Conservation (phyloP, 2,797 vertebrate genomes). For the Thunnus albacares region DNA sequence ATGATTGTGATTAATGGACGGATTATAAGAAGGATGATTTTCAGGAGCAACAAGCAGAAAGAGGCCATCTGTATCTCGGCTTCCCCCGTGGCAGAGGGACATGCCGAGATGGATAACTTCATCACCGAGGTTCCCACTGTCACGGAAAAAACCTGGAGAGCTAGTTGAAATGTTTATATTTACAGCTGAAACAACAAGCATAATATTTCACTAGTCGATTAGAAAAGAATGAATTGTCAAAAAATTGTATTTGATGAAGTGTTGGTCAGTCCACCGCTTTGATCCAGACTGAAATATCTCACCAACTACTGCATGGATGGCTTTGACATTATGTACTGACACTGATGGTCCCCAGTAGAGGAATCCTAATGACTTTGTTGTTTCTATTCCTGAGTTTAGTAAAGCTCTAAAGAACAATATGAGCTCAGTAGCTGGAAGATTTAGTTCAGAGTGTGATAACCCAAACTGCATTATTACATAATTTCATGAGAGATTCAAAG, state of each 20-base stretch:
- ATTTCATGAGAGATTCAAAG: neutral
- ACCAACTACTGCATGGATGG: neutral
- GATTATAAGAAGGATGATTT: constrained; percentile 68
- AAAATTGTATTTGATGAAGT: neutral
- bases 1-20: constrained; percentile 75
- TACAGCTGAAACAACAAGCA: neutral
- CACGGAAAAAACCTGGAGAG: constrained; percentile 16
- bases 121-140: constrained; percentile 47
- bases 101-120: constrained; percentile 51
- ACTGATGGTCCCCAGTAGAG: neutral
- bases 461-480: neutral
- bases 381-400: no score
- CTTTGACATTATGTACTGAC: neutral
- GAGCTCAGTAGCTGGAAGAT: neutral
- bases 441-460: constrained; percentile 9
- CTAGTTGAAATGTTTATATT: constrained; percentile 19
- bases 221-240: no score
- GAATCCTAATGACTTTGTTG: neutral
- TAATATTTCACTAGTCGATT: neutral
- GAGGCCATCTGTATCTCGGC: constrained; percentile 70
- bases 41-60: constrained; percentile 74
- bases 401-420: neutral
- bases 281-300: neutral
- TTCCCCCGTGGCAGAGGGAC: constrained; percentile 25
- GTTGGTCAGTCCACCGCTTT: neutral